Evolutionary conservation across 2,797 vertebrate genomes (phyloP).

Genomic region (Basileuterus tristriatus): DNA sequence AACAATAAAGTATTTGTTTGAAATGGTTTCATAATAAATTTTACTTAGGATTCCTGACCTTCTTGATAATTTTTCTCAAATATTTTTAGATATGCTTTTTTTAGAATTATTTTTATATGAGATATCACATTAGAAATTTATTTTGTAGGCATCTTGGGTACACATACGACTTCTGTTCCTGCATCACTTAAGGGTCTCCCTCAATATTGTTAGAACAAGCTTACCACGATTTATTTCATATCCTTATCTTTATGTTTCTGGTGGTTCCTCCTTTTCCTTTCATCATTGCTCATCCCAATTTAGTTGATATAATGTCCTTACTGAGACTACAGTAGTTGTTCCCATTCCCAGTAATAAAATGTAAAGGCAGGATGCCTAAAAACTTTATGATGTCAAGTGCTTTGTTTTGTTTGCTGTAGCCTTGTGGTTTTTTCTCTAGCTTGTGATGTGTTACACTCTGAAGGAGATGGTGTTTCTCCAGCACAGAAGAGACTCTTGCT

Average conservation of each 20-base stretch:
- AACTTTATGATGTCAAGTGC: background rate
- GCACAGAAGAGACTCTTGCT: background rate
- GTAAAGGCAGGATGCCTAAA: background rate
- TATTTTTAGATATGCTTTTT: background rate
- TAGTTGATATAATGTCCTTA: background rate
- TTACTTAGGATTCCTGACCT: background rate
- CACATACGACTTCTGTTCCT: background rate
- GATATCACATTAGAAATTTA: background rate
- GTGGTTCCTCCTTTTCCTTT: background rate
- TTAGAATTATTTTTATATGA: background rate
- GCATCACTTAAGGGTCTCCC: background rate
- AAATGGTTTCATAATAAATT: background rate
- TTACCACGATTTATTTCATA: background rate
- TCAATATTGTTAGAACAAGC: background rate
- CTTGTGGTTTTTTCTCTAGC: background rate
- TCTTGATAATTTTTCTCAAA: background rate
- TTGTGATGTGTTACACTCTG: background rate
- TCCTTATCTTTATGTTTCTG: background rate
- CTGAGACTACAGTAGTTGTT: background rate
- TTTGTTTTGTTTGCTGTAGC: background rate
- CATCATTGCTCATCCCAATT: background rate
- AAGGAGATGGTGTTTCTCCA: background rate
- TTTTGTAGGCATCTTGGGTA: background rate
- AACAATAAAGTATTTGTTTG: background rate
- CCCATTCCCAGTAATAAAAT: background rate